A percentile compares a stretch with the other conserved stretches of the same genome.
phyloP scores from a whole-genome alignment of 2,797 vertebrate species.

The Sitta carolinensis region DNA sequence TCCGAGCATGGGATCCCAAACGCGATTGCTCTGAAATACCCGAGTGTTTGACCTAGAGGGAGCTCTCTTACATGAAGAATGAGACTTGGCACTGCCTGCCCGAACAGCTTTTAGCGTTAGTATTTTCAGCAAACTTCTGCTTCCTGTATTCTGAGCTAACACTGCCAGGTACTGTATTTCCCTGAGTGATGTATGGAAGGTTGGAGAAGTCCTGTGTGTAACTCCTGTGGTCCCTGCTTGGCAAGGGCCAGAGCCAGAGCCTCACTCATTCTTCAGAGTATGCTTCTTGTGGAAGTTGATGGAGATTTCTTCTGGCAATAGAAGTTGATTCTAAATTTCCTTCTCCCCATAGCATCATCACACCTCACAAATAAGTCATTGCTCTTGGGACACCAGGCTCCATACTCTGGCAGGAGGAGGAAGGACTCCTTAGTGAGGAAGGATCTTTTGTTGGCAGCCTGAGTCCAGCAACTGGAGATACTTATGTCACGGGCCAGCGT shows the following conservation, averaged over 20 bases:
- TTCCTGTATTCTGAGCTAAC: not conserved
- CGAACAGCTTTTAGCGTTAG: not conserved
- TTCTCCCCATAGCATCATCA: not conserved
- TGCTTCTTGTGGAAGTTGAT: not conserved
- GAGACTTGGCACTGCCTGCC: not conserved
- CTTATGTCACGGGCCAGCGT: not conserved
- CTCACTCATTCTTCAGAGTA: fast-evolving
- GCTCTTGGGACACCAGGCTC: not conserved
- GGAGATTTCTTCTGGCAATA: not conserved
- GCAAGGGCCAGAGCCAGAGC: not conserved
- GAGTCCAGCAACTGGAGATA: constrained; percentile 27
- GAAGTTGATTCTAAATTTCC: not conserved
- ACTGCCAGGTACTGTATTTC: not conserved
- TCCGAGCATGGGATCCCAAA: not conserved
- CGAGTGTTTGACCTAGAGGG: constrained; percentile 66
- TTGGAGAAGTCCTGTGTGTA: not conserved
- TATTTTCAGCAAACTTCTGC: not conserved
- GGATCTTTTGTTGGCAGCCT: constrained; percentile 38
- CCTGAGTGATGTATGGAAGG: not conserved
- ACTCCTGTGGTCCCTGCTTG: not conserved
- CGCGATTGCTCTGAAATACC: constrained; percentile 65
- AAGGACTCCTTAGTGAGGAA: not conserved
- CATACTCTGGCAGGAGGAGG: not conserved
- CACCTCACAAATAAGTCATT: not conserved
- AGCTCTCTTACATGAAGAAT: constrained; percentile 65